Evolutionary conservation across 2,113 vertebrate genomes (phyloP).

Genomic region (Ailuropoda melanoleuca): DNA sequence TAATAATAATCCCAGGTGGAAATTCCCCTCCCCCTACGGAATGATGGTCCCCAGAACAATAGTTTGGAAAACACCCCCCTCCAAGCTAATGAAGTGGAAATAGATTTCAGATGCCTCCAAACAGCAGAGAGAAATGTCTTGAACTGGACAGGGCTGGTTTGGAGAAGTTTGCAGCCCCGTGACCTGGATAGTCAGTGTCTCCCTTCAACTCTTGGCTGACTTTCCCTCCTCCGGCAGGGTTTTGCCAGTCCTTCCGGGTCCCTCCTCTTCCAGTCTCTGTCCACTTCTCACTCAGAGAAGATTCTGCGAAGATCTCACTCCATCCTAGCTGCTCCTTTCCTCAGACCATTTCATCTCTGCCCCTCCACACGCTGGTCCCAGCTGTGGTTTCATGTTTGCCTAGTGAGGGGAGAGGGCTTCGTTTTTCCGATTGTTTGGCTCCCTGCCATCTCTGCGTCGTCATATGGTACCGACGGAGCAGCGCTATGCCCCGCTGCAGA

Average conservation of each 20-base stretch:
- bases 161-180: neutral
- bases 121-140: neutral
- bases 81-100: neutral
- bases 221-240: neutral
- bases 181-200: fast-evolving
- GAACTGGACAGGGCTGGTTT: neutral
- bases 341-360: neutral
- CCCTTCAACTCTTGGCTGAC: neutral
- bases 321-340: neutral
- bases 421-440: neutral
- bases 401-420: neutral
- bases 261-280: neutral
- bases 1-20: neutral
- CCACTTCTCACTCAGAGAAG: neutral
- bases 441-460: neutral
- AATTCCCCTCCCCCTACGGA: neutral
- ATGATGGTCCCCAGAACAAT: neutral
- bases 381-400: neutral
- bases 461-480: neutral
- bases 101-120: neutral
- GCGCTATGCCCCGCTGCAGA: neutral
- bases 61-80: neutral
- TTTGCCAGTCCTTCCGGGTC: neutral
- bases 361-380: neutral
- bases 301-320: neutral